Percentiles rank a stretch among this genome's conserved stretches.
phyloP scores from a whole-genome alignment of 2,113 vertebrate genomes.

The Sinocyclocheilus anophthalmus region DNA sequence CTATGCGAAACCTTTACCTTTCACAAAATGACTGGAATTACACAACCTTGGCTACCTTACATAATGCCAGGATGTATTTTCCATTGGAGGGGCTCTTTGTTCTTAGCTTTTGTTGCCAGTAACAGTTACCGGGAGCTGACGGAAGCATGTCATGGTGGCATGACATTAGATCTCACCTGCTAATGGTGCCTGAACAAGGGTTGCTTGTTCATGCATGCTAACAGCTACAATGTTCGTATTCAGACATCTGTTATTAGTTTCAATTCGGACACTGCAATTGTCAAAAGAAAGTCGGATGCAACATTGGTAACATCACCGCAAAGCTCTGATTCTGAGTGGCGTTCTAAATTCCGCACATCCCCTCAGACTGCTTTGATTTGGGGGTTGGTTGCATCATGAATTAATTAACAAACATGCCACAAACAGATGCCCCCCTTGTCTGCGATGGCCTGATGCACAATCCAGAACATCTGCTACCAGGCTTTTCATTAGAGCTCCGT shows the following conservation, averaged over 20 bases:
- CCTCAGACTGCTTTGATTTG: slow-evolving; percentile 22
- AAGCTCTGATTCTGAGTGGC: not conserved
- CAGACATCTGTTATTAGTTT: not conserved
- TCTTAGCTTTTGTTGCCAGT: slow-evolving; percentile 65
- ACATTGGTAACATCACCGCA: not conserved
- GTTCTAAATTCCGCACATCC: not conserved
- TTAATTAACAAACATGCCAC: slow-evolving; percentile 33
- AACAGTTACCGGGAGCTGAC: slow-evolving; percentile 61
- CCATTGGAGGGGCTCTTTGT: slow-evolving; percentile 59
- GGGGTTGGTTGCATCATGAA: slow-evolving; percentile 34
- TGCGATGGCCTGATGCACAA: slow-evolving; percentile 26
- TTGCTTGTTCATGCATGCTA: slow-evolving; percentile 50
- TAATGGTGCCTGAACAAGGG: slow-evolving; percentile 58
- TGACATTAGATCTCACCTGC: slow-evolving; percentile 64
- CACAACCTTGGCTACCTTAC: not conserved
- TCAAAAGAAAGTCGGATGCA: not conserved
- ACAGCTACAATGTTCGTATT: not conserved
- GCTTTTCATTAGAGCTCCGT: slow-evolving; percentile 46
- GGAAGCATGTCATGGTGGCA: slow-evolving; percentile 40
- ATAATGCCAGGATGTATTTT: slow-evolving; percentile 51
- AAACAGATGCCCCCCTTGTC: slow-evolving; percentile 40
- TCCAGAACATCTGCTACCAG: slow-evolving; percentile 54
- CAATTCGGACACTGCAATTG: not conserved
- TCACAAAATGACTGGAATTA: not conserved
- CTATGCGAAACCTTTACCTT: not conserved